A percentile compares a stretch with the other conserved stretches of the same genome.
phyloP scores from a whole-genome alignment of 2,113 vertebrate species.

The Ciconia stormi region DNA sequence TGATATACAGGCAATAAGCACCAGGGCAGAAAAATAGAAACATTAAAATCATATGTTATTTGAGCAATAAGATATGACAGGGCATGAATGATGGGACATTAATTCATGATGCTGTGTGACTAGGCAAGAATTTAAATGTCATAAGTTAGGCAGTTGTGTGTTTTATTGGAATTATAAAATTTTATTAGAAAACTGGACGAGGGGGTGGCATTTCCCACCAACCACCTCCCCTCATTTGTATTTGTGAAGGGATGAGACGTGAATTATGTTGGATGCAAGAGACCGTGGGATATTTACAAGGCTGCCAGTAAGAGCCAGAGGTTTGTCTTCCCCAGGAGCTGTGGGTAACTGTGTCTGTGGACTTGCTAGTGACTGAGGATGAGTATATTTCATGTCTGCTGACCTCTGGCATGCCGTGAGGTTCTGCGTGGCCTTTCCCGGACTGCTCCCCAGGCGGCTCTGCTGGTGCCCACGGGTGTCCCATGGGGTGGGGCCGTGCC shows the following conservation, averaged over 20 bases:
- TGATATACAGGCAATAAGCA: background rate
- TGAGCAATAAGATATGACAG: conserved; percentile 35
- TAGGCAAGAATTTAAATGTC: conserved; percentile 52
- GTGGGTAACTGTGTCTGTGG: background rate
- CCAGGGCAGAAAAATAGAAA: conserved; percentile 18
- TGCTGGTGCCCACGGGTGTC: background rate
- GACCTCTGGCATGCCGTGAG: background rate
- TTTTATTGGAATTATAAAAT: conserved; percentile 66
- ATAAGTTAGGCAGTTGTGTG: background rate
- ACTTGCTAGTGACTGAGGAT: background rate
- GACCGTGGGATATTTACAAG: background rate
- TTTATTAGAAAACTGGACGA: background rate
- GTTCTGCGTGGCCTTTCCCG: rapidly evolving
- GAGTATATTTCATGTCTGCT: rapidly evolving
- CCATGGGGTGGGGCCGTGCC: background rate
- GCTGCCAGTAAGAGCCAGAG: no score
- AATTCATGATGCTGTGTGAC: conserved; percentile 46
- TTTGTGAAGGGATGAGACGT: background rate
- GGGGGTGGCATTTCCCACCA: background rate
- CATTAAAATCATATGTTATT: conserved; percentile 39
- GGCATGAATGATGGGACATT: conserved; percentile 45
- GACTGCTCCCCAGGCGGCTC: rapidly evolving
- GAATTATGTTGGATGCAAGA: rapidly evolving
- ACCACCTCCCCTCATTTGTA: background rate
- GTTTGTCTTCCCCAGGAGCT: background rate